Evolutionary conservation across 2,113 vertebrate genomes (phyloP).

Genomic region (Zosterops lateralis): DNA sequence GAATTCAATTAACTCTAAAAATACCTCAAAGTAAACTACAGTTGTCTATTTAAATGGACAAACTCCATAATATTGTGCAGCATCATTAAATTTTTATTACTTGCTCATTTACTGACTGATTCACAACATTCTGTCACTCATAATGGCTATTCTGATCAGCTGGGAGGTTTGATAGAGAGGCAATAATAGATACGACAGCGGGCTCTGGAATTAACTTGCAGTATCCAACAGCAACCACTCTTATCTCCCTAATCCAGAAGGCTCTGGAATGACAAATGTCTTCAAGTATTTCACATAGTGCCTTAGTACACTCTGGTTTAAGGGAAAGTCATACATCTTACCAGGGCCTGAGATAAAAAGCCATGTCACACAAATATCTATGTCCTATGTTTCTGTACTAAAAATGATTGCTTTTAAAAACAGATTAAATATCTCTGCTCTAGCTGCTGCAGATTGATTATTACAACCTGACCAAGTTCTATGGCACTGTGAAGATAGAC

Average conservation of each 20-base stretch:
- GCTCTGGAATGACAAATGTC: neutral
- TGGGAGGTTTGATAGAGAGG: neutral
- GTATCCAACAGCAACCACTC: neutral
- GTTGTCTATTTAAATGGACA: neutral
- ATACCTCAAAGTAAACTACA: constrained; percentile 6
- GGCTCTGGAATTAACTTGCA: neutral
- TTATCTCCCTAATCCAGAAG: neutral
- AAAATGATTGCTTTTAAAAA: neutral
- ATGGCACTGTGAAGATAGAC: constrained; percentile 94
- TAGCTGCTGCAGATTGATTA: constrained; percentile 92
- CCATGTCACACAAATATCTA: neutral
- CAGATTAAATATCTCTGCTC: neutral
- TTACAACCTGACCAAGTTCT: constrained; percentile 98
- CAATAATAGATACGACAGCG: neutral
- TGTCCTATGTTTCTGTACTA: neutral
- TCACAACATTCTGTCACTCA: neutral
- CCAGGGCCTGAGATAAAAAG: neutral
- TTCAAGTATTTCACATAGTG: neutral
- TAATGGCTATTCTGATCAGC: neutral
- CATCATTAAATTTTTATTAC: neutral
- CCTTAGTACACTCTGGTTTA: neutral
- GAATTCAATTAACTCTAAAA: constrained; percentile 26
- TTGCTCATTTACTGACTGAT: constrained; percentile 10
- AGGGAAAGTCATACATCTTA: neutral
- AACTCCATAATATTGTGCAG: neutral